phyloP scores from a whole-genome alignment of 2,797 vertebrate species.

The Aulostomus chinensis region DNA sequence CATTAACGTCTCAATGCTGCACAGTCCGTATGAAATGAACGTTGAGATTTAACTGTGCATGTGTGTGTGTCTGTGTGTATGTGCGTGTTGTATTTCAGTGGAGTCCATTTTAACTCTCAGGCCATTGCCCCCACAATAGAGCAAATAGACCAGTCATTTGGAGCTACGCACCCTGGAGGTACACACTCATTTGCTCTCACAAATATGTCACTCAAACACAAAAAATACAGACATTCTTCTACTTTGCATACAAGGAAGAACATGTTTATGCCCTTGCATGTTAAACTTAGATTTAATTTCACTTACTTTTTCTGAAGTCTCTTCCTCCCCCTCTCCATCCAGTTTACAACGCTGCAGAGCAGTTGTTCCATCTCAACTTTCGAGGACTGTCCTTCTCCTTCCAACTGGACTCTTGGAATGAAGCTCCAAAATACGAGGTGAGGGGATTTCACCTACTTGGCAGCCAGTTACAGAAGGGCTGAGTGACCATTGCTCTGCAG shows the following conservation, averaged over 20 bases:
- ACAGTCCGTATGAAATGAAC: too few species aligned
- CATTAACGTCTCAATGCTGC: too few species aligned
- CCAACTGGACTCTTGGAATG: slow-evolving; percentile 97
- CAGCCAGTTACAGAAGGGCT: slow-evolving; percentile 3
- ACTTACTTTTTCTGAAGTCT: neutral
- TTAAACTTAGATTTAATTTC: too few species aligned
- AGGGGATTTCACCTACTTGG: slow-evolving; percentile 50
- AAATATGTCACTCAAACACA: neutral
- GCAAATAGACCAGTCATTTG: slow-evolving; percentile 99
- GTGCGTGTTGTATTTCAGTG: slow-evolving; percentile 88
- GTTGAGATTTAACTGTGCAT: too few species aligned
- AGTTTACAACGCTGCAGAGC: slow-evolving; percentile 98
- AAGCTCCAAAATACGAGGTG: slow-evolving; percentile 98
- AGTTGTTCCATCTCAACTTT: slow-evolving; percentile 99
- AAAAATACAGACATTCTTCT: too few species aligned
- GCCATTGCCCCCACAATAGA: slow-evolving; percentile 98
- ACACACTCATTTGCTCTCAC: slow-evolving; percentile 35
- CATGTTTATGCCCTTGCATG: too few species aligned
- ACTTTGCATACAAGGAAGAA: neutral
- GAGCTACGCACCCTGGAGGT: slow-evolving; percentile 99
- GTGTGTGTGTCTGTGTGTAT: too few species aligned
- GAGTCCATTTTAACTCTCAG: slow-evolving; percentile 99
- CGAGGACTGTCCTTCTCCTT: slow-evolving; percentile 98
- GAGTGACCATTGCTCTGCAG: neutral
- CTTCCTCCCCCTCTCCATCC: neutral